Conservation (phyloP, 2,113 vertebrate genomes). For the Perca schrenkii region DNA sequence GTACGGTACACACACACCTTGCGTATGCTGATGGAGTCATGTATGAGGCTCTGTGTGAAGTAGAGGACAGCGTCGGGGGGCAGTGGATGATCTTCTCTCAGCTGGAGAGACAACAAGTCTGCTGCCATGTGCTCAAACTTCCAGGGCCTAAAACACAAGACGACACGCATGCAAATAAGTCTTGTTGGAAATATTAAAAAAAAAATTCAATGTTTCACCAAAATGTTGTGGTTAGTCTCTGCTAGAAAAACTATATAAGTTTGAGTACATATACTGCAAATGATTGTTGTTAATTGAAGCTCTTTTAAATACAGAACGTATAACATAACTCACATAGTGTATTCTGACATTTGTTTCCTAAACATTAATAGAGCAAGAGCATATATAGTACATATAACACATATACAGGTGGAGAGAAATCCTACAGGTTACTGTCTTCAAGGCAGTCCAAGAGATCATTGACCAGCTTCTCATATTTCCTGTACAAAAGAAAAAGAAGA, state of each 20-base stretch:
- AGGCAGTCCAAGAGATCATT: conserved; percentile 92
- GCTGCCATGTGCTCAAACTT: conserved; percentile 98
- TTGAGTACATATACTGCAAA: too few relatives aligned
- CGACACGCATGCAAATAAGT: neutral
- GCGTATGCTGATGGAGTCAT: conserved; percentile 94
- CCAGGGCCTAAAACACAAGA: conserved; percentile 88
- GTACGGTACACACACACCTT: conserved; percentile 81
- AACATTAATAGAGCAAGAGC: neutral
- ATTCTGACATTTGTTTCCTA: neutral
- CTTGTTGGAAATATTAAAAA: neutral
- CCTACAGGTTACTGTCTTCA: conserved; percentile 94
- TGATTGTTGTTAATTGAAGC: neutral
- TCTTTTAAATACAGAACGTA: neutral
- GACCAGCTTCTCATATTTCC: conserved; percentile 95
- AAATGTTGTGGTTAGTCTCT: neutral
- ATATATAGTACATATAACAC: neutral
- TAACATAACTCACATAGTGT: neutral
- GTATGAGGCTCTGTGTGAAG: conserved; percentile 94
- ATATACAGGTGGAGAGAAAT: conserved; percentile 45
- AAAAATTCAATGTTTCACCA: neutral
- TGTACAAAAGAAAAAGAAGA: conserved; percentile 66
- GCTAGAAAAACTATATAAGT: neutral
- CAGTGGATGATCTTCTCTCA: conserved; percentile 93
- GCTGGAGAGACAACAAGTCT: conserved; percentile 90
- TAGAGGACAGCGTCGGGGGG: conserved; percentile 90